A percentile compares a stretch with the other conserved stretches of the same genome.
Conservation (phyloP, 2,113 vertebrate genomes). For the Coregonus clupeaformis region DNA sequence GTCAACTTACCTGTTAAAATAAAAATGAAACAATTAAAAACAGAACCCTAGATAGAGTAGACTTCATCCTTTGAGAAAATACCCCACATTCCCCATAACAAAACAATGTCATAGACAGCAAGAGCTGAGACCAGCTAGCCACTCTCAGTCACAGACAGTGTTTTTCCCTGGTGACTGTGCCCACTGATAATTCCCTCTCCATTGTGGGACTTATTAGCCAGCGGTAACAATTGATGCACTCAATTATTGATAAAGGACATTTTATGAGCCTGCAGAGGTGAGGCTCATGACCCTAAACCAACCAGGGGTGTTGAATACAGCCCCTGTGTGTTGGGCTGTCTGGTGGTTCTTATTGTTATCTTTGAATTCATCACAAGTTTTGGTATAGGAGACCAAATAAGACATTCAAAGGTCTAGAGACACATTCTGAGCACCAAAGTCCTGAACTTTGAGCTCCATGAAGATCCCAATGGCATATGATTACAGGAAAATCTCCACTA, state of each 20-base stretch:
- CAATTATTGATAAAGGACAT: conserved; percentile 74
- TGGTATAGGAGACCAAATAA: background rate
- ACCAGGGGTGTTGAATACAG: background rate
- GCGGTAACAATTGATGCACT: conserved; percentile 69
- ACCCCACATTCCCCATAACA: background rate
- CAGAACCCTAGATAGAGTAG: conserved; percentile 54
- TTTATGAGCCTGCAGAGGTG: conserved; percentile 61
- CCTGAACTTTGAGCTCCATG: background rate
- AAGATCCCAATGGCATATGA: background rate
- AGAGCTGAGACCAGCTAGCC: conserved; percentile 35
- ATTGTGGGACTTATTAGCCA: conserved; percentile 63
- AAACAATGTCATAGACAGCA: conserved; percentile 15
- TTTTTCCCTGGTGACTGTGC: conserved; percentile 54
- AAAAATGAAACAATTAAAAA: conserved; percentile 5
- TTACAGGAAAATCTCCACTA: conserved; percentile 12
- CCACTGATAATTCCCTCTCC: conserved; percentile 67
- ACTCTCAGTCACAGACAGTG: conserved; percentile 46
- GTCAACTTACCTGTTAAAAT: too few relatives aligned
- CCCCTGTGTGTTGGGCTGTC: conserved; percentile 12
- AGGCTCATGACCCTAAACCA: conserved; percentile 53
- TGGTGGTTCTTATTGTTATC: conserved; percentile 10
- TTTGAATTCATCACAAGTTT: background rate
- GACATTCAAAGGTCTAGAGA: background rate
- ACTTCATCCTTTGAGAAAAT: conserved; percentile 19
- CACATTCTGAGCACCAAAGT: too few relatives aligned